Evolutionary conservation across 2,797 vertebrate species (phyloP).

Genomic region (Fratercula arctica): DNA sequence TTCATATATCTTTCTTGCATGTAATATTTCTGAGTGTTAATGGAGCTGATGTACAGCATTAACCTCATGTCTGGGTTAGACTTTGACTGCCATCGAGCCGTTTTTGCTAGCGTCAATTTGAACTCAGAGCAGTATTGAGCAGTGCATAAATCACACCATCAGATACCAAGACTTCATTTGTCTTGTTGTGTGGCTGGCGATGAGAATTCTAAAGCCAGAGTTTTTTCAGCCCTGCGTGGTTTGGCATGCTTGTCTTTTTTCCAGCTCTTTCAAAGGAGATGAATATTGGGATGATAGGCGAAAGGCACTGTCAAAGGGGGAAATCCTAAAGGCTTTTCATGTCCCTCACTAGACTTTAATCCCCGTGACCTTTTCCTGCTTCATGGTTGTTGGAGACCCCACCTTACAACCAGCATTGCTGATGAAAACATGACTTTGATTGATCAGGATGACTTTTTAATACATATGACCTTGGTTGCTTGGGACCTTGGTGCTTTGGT

Average conservation of each 20-base stretch:
- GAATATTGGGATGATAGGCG: background rate
- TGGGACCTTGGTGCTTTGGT: background rate
- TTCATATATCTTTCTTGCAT: background rate
- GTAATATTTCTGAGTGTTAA: background rate
- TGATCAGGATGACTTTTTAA: background rate
- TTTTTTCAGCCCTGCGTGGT: background rate
- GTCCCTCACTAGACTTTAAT: background rate
- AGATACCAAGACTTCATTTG: background rate
- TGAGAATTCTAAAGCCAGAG: background rate
- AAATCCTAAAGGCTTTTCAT: background rate
- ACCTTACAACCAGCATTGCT: background rate
- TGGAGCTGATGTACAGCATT: background rate
- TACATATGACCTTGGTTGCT: background rate
- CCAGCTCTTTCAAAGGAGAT: background rate
- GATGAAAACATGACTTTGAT: background rate
- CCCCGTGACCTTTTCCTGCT: fast-evolving
- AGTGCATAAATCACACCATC: background rate
- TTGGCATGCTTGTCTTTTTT: background rate
- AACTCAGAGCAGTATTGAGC: background rate
- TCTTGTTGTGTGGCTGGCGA: background rate
- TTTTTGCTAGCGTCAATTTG: background rate
- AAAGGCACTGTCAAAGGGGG: background rate
- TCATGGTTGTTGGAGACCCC: fast-evolving
- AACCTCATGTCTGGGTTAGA: background rate
- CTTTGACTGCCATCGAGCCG: fast-evolving